Conservation (phyloP, 2,797 vertebrate genomes). For the Tenualosa ilisha region DNA sequence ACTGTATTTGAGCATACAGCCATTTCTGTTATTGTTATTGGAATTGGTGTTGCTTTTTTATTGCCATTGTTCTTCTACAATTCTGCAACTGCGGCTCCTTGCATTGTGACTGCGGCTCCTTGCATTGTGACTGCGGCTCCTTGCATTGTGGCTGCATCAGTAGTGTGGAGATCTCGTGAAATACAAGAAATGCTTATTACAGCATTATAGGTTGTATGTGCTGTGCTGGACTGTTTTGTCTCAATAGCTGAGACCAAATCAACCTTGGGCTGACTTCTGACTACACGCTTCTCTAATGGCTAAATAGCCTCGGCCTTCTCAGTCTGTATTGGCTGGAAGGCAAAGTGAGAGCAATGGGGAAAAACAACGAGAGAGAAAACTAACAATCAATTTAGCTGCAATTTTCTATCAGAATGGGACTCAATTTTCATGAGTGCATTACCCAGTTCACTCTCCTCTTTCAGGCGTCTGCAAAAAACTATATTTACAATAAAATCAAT, state of each 20-base stretch:
- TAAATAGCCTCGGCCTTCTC: constrained; percentile 31
- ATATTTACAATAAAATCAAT: constrained; percentile 33
- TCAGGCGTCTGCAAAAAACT: not conserved
- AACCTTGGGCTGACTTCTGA: constrained; percentile 44
- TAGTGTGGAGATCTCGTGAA: not conserved
- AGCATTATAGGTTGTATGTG: not conserved
- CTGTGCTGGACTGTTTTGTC: not conserved
- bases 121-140: no score
- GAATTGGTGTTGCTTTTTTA: not conserved
- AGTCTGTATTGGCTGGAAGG: constrained; percentile 21
- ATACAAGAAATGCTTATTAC: not conserved
- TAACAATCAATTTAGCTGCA: constrained; percentile 42
- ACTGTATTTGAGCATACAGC: not conserved
- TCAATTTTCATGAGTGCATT: constrained; percentile 46
- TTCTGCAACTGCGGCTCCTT: not conserved
- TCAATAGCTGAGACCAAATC: constrained; percentile 32
- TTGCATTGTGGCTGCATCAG: not conserved
- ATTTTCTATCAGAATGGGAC: constrained; percentile 41
- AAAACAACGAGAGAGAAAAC: not conserved
- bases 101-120: no score
- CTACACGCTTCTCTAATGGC: constrained; percentile 36
- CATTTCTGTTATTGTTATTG: not conserved
- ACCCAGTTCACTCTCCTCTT: not conserved
- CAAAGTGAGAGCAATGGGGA: not conserved
- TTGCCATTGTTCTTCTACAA: not conserved